These are phyloP conservation scores for Dynastes grantii DNA, from an alignment of 2,888 invertebrate genomes.

Conservation along the genomic window DNA sequence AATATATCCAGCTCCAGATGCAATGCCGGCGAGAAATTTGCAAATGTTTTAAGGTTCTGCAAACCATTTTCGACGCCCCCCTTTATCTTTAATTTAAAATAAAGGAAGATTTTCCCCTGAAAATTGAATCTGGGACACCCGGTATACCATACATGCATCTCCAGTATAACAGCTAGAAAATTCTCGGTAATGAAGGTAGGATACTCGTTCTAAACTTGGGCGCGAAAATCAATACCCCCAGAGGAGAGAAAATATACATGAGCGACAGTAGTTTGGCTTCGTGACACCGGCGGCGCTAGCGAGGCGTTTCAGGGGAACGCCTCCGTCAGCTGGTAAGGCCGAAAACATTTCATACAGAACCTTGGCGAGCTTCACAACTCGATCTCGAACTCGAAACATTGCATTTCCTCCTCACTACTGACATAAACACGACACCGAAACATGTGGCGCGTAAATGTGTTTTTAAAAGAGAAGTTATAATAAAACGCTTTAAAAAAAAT, in stretches of 20 bases:
- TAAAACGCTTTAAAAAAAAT: no score
- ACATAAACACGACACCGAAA: not conserved
- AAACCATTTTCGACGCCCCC: no score
- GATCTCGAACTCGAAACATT: not conserved
- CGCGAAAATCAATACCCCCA: slow-evolving; percentile 44
- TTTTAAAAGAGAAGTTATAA: not conserved
- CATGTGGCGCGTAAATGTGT: not conserved
- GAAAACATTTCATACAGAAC: slow-evolving; percentile 44
- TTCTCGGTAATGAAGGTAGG: slow-evolving; percentile 30
- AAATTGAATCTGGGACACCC: no score
- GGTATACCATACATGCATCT: not conserved
- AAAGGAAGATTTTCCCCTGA: no score
- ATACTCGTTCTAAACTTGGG: not conserved
- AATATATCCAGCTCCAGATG: no score
- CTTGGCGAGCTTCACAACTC: slow-evolving; percentile 10
- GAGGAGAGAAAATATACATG: not conserved
- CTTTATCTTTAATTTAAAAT: no score
- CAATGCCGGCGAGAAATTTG: no score
- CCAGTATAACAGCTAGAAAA: not conserved
- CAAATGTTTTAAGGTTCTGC: no score
- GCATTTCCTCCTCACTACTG: not conserved
- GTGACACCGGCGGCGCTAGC: slow-evolving; percentile 44
- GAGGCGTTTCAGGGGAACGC: slow-evolving; percentile 7
- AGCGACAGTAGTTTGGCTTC: slow-evolving; percentile 29
- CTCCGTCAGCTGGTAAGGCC: slow-evolving; percentile 50